Evolutionary conservation across 2,113 vertebrate species (phyloP).

Genomic region (Myotis davidii): DNA sequence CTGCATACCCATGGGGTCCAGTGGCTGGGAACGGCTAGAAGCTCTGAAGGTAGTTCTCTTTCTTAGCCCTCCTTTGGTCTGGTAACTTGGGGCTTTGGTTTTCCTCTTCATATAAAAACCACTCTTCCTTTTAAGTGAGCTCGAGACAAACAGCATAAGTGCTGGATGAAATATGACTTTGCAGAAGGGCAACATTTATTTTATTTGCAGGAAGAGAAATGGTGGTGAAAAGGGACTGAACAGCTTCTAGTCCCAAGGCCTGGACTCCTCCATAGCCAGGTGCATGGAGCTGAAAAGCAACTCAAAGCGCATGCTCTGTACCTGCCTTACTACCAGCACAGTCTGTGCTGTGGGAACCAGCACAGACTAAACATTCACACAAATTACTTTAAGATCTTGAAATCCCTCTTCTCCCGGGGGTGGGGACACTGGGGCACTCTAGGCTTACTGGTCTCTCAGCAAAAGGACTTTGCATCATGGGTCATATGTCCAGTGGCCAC

Average conservation of each 20-base stretch:
- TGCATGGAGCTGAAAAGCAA: background rate
- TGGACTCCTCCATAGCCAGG: background rate
- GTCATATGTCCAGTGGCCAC: background rate
- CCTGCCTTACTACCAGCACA: background rate
- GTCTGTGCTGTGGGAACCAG: background rate
- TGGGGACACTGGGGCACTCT: background rate
- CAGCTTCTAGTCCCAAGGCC: background rate
- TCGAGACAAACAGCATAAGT: background rate
- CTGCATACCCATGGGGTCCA: background rate
- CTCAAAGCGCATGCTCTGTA: background rate
- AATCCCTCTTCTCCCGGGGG: background rate
- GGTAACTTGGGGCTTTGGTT: background rate
- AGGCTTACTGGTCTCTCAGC: background rate
- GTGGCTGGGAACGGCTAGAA: background rate
- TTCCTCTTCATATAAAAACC: background rate
- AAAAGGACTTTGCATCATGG: background rate
- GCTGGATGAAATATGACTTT: background rate
- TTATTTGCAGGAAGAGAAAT: background rate
- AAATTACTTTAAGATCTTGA: background rate
- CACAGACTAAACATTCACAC: background rate
- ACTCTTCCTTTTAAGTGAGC: conserved; percentile 1
- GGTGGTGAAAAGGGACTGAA: background rate
- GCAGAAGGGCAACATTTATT: background rate
- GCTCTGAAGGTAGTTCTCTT: background rate
- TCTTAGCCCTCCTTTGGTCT: background rate